Base-by-base conservation (phyloP, 2,888 invertebrate species). In the Teinopalpus imperialis region DNA sequence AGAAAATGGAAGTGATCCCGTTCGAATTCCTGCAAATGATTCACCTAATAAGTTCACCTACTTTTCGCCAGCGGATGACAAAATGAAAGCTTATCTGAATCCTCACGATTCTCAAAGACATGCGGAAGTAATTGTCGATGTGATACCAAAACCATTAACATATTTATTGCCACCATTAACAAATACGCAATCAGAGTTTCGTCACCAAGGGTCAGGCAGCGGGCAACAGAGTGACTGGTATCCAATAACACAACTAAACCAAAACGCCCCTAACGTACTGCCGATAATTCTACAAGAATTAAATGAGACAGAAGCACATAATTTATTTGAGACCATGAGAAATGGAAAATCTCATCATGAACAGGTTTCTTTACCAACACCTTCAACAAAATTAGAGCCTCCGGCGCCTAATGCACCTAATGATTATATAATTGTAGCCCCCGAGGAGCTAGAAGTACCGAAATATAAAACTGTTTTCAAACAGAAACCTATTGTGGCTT, bases 401-500 rank as follows among this genome's bases (percentile, higher is more conserved):
- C 88, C 87, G 2, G 48, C 64, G 40, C 66, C 73, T 49, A 66
- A 76, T 47, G 80, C 83, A n/a, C 63, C 66, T 1, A 74, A 77
- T 50, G 75, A 80, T 43, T 83, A 71, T 48, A 53, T 67, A 13
- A 48, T 72, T 39, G 73, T 82, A 1, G 67, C 76, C 7, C 89
- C 90, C 2, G 69, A 77, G 21, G 85, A 87, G 35, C 56, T 89
- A n/a, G 76, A 86, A 50, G 61, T 83, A 6, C 90, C 90, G 21
- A 74, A 24, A 35, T 39, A 34, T 6, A 29, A 36, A 18, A 18
- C 8, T 8, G 4, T 26, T 18, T 29, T 35, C 27, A 46, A 21
- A 29, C 29, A 49, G 23, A 53, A 45, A 48, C 61, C 55, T 78
- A 74, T 58, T 79, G 64, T 57, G 58, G 75, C 79, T 4, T 86